Conservation (phyloP, 2,888 invertebrate genomes). For the Thymelicus lineola region DNA sequence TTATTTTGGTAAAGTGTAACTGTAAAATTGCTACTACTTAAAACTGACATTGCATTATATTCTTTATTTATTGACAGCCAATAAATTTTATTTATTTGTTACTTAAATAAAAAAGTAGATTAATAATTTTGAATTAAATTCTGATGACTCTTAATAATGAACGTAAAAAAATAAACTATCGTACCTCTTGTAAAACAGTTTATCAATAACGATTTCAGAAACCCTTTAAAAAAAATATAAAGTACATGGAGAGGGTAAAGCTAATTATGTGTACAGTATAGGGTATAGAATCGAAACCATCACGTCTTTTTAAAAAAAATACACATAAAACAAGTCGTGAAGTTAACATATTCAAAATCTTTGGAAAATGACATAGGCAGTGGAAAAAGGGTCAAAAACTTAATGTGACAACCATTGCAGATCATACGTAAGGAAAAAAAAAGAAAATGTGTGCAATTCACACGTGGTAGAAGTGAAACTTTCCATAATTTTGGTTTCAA, state of each 20-base stretch:
- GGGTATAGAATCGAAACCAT: conserved; percentile 74
- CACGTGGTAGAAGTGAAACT: no score
- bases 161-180: conserved; percentile 53
- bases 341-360: conserved; percentile 65
- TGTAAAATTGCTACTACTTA: neutral
- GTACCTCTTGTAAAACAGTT: conserved; percentile 64
- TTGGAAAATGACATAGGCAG: no score
- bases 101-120: no score
- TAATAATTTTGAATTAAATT: no score
- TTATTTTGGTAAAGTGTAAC: conserved; percentile 11
- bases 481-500: no score
- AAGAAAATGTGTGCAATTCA: no score
- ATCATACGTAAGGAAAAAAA: no score
- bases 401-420: conserved; percentile 47
- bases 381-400: conserved; percentile 57
- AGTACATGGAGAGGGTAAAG: conserved; percentile 74
- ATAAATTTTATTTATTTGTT: no score
- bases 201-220: conserved; percentile 55
- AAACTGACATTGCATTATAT: neutral
- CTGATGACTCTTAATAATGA: neutral
- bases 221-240: conserved; percentile 70
- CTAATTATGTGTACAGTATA: conserved; percentile 68
- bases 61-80: no score
- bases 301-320: conserved; percentile 69
- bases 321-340: conserved; percentile 75